Base-by-base conservation (phyloP, 1,140 invertebrate genomes). In the Pomacea maculata region DNA sequence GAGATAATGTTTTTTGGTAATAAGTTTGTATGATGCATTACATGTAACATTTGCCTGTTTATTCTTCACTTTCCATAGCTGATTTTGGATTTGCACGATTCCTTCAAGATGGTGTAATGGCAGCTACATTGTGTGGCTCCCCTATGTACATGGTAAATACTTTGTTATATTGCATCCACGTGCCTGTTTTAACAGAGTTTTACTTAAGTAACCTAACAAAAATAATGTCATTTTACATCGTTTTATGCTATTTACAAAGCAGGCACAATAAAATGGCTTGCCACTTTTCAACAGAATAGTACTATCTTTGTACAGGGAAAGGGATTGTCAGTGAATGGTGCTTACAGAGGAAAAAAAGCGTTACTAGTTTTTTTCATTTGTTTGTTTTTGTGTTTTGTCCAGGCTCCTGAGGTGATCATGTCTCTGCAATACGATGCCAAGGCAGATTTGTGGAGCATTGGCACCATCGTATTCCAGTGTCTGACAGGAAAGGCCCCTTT, bases 61-160 rank as follows among this genome's bases (percentile, higher is more conserved):
- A 61, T 17, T 14, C 11, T 11, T 61, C 57, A 14, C 15, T 61
- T 61, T 61, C 57, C 57, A 84, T 91, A 97, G 97, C 99, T 88
- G 99, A 99, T 93, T 99, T 99, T 94, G 99, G 99, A 29, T 99
- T 99, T 93, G 99, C 99, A 55, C 93, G 99, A 89, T 99, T 99
- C 92, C 92, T 99, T 12, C 95, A 98, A 92, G 98, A 99, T 91
- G 99, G 98, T 74, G 97, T 98, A 25, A 99, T 99, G 99, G 99
- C 99, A 72, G 98, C 97, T 73, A 99, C 99, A 63, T 92, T 99
- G 6, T 99, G 99, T 92, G 99, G 98, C 29, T 99, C 98, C 63
- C 99, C 99, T 7, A 99, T 99, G 98, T 99, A 99, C 88, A 99
- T 99, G 98, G 96, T 96, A 90, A 91, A 90, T 89, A 54, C 15